Base-by-base conservation (phyloP, 1,140 invertebrate genomes). In the Zaprionus ornatus region DNA sequence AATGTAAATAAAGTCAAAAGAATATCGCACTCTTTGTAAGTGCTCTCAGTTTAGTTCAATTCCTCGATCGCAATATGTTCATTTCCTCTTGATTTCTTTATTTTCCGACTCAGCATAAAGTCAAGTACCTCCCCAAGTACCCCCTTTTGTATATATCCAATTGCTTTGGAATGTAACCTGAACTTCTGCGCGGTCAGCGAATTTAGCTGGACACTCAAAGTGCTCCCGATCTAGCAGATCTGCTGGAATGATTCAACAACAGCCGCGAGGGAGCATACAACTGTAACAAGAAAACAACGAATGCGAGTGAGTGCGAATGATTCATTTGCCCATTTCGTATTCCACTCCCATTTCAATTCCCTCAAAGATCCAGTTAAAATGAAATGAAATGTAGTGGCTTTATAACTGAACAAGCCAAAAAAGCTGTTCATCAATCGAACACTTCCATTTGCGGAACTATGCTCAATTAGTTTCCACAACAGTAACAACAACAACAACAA, bases 381-480 rank as follows among this genome's bases (percentile, higher is more conserved):
- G n/a, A 17, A 45, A 45, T 45, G 40, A 6, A 9, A 21, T 13
- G n/a, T n/a, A n/a, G n/a, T n/a, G n/a, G n/a, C n/a, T n/a, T n/a
- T n/a, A n/a, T 15, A 37, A 37, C 35, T 48, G 23, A 15, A n/a
- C 12, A 19, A 42, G n/a, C n/a, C 27, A 21, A 35, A 45, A 65
- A 57, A 48, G 54, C 62, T 68, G 48, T 63, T 52, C 37, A 32
- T 62, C 62, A 65, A 10, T 52, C 21, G 12, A 63, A 45, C 61
- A 45, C 62, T 64, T 69, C 29, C 23, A 67, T 13, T 54, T 17
- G 27, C 78, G 78, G 68, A 80, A 73, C 68, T 52, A 62, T 40
- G 79, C 60, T 27, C 50, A 62, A 77, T 80, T 81, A 77, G 59
- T 59, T 40, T 3, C 48, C 50, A 55, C 55, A 71, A 65, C 12